Evolutionary conservation across 2,113 vertebrate species (phyloP).

Genomic region (Ageneiosus marmoratus): DNA sequence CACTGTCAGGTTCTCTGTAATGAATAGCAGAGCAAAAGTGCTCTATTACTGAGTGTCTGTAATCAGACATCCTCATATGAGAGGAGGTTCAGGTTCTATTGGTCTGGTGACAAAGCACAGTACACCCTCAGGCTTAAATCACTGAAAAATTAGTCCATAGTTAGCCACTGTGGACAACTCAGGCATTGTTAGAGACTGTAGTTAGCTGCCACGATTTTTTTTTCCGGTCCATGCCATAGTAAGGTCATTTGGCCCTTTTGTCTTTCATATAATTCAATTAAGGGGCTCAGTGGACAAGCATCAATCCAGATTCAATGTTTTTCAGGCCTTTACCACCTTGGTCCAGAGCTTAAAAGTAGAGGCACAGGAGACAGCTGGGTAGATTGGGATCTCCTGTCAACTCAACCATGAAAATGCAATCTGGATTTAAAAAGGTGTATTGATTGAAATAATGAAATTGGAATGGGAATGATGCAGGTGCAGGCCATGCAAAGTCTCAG

Average conservation of each 20-base stretch:
- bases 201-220: conserved; percentile 7
- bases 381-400: conserved; percentile 45
- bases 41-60: conserved; percentile 39
- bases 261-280: conserved; percentile 49
- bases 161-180: conserved; percentile 26
- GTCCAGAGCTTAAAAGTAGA: conserved; percentile 48
- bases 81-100: conserved; percentile 15
- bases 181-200: conserved; percentile 24
- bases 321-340: conserved; percentile 13
- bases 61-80: conserved; percentile 43
- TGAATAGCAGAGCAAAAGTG: conserved; percentile 44
- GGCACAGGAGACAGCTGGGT: conserved; percentile 46
- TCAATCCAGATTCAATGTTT: conserved; percentile 2
- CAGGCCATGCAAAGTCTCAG: conserved; percentile 30
- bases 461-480: conserved; percentile 32
- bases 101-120: conserved; percentile 25
- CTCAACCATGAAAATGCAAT: conserved; percentile 56
- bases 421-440: conserved; percentile 54
- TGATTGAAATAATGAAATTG: conserved; percentile 55
- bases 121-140: conserved; percentile 20
- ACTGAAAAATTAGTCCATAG: conserved; percentile 28
- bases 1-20: conserved; percentile 44
- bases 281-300: conserved; percentile 20
- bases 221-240: conserved; percentile 3
- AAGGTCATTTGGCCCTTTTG: conserved; percentile 34